Percentiles rank a stretch among this genome's conserved stretches.
phyloP scores from a whole-genome alignment of 2,113 vertebrate genomes.

The Pelecanoides urinatrix region DNA sequence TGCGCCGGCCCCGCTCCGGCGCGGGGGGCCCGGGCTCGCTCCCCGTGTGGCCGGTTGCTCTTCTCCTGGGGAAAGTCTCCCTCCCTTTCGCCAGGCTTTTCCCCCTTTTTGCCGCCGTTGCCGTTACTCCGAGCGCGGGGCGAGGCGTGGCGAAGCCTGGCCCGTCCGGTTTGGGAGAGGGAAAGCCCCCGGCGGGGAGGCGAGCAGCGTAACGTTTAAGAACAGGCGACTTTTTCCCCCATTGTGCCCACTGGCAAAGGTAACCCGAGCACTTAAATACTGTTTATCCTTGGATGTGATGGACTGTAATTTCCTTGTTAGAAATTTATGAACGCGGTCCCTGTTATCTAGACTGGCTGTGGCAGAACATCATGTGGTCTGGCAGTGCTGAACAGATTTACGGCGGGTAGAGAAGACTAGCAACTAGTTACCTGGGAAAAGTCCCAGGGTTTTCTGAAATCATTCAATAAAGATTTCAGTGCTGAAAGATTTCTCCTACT shows the following conservation, averaged over 20 bases:
- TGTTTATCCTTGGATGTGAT: neutral
- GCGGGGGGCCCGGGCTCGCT: neutral
- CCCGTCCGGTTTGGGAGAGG: neutral
- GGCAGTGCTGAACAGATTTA: neutral
- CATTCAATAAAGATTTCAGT: neutral
- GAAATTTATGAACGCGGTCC: neutral
- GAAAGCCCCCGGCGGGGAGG: neutral
- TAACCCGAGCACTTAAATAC: neutral
- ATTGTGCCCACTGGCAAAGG: neutral
- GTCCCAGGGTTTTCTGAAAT: neutral
- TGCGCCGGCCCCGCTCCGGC: neutral
- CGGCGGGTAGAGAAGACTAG: neutral
- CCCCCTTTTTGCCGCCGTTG: rapidly evolving
- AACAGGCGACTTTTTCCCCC: neutral
- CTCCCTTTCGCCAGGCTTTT: neutral
- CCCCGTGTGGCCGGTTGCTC: neutral
- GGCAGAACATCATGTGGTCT: neutral
- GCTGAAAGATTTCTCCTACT: neutral
- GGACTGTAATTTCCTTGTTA: neutral
- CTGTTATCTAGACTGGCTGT: neutral
- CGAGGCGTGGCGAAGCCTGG: neutral
- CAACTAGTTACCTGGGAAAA: neutral
- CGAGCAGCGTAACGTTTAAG: rapidly evolving
- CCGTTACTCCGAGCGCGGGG: rapidly evolving
- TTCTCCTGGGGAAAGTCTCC: rapidly evolving